These are phyloP conservation scores for Melanophora roralis DNA, from an alignment of 2,888 invertebrate genomes.

Conservation along the genomic window DNA sequence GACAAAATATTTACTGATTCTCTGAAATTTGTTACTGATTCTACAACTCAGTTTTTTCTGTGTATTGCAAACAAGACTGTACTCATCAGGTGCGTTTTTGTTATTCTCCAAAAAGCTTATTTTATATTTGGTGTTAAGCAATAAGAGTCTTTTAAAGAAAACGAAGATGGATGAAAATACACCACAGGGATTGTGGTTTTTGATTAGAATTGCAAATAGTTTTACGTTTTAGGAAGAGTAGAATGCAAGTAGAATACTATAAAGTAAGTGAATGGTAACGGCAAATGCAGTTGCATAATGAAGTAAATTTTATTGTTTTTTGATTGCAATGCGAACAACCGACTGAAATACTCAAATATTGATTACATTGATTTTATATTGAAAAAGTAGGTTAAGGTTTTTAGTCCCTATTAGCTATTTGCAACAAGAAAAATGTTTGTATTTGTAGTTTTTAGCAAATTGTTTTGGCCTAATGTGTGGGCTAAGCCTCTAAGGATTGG, in stretches of 20 bases:
- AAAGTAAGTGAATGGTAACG: neutral
- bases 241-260: neutral
- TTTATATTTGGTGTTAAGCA: too few relatives aligned
- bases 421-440: neutral
- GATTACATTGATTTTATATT: too few relatives aligned
- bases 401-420: neutral
- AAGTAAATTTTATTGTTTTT: neutral
- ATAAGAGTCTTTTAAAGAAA: neutral
- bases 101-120: neutral
- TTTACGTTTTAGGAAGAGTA: too few relatives aligned
- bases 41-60: too few relatives aligned
- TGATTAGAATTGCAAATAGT: conserved; percentile 25
- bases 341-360: too few relatives aligned
- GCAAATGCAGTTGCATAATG: neutral
- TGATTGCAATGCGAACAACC: too few relatives aligned
- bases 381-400: neutral
- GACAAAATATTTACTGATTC: too few relatives aligned
- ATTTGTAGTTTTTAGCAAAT: too few relatives aligned
- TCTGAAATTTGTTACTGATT: too few relatives aligned
- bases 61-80: too few relatives aligned
- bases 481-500: too few relatives aligned
- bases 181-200: neutral
- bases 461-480: too few relatives aligned
- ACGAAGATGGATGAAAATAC: conserved; percentile 20
- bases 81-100: conserved; percentile 32